Percentiles rank a stretch among this genome's conserved stretches.
These are phyloP conservation scores for Rhagoletis zephyria DNA, from an alignment of 1,140 invertebrate species.

Conservation along the genomic window DNA sequence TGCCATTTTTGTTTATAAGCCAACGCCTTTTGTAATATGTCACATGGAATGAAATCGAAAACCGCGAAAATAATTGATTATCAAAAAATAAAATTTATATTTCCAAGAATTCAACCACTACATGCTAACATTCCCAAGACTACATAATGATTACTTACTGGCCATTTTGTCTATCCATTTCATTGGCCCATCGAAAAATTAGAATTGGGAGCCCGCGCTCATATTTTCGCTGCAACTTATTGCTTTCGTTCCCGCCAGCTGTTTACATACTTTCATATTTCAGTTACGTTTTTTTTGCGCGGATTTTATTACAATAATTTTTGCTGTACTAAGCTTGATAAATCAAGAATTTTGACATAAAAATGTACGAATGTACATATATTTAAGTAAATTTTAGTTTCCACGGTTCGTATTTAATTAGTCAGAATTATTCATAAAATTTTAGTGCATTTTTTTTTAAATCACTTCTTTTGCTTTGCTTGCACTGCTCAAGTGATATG, in stretches of 20 bases:
- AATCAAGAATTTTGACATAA: not conserved
- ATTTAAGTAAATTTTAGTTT: not conserved
- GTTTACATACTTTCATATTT: not conserved
- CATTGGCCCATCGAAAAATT: not conserved
- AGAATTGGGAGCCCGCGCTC: not conserved
- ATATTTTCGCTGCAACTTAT: not conserved
- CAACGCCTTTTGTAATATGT: not conserved
- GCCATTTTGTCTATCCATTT: not conserved
- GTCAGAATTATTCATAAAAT: not conserved
- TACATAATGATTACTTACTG: not conserved
- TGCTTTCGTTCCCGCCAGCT: not conserved
- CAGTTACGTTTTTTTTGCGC: not conserved
- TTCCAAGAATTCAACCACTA: not conserved
- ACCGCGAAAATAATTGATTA: slow-evolving; percentile 44
- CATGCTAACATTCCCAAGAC: not conserved
- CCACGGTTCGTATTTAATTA: not conserved
- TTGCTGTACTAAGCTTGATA: slow-evolving; percentile 6
- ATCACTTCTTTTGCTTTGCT: not conserved
- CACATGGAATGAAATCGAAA: slow-evolving; percentile 31
- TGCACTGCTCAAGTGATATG: not conserved
- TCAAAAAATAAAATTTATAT: not conserved
- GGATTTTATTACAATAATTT: slow-evolving; percentile 16
- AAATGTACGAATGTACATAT: not conserved
- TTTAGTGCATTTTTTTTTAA: not conserved
- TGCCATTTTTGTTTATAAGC: not conserved